Evolutionary conservation across 2,797 vertebrate species (phyloP), one percentile per base, ranked within the genome.

Genomic region (Tapera naevia): DNA sequence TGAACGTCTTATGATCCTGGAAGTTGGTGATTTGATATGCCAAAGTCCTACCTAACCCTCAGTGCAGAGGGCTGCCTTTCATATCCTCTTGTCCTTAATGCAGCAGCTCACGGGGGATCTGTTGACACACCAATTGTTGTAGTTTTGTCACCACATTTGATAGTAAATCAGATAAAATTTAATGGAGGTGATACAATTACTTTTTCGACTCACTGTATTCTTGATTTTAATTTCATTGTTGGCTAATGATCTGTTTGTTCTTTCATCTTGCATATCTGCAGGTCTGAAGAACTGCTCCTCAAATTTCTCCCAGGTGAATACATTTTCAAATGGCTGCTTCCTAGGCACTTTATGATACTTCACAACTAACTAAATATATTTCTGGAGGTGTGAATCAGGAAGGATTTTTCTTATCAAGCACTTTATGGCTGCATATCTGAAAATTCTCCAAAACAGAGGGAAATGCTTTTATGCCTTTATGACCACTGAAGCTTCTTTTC

Each of bases 161-260:
- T 58, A 58, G 35, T 46, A 46, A 91, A 67, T 89, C 0, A 0
- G 83, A 86, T 93, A 87, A 95, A 91, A 94, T 93, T 91, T 95
- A 95, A 92, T 82, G 45, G 93, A 86, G 48, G 56, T 66, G 65
- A 86, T 96, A n/a, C n/a, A 94, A 97, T 95, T 92, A 85, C 51
- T 89, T 89, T 89, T 72, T 46, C 45, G 25, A 62, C 30, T 94
- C 56, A 37, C 24, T 74, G 56, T 93, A 88, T 88, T 91, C 86
- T 96, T 91, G 86, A 76, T 91, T 94, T 94, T 86, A 95, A 97
- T 96, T 97, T 97, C 73, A 89, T 93, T 95, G 80, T 91, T 96
- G 89, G 66, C 67, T 96, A 95, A 96, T 94, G 93, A 93, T 95
- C 80, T 96, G 62, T 84, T 85, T 91, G 30, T 89, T 88, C 70